Conservation (phyloP, 2,888 invertebrate species). For the Cheilosia vernalis region DNA sequence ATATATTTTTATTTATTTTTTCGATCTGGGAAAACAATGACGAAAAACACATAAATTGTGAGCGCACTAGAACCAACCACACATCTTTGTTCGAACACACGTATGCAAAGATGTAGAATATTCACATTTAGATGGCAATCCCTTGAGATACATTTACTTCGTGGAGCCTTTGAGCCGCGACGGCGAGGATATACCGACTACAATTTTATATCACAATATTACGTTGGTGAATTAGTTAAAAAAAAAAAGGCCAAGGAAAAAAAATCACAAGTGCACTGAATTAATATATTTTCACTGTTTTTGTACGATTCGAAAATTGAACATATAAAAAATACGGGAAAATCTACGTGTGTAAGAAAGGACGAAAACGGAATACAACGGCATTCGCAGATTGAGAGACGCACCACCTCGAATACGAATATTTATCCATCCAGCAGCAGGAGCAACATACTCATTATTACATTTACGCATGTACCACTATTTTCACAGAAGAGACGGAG, state of each 20-base stretch:
- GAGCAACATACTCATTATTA: slow-evolving; percentile 74
- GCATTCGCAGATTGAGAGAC: slow-evolving; percentile 77
- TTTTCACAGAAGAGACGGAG: slow-evolving; percentile 70
- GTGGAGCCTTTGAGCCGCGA: slow-evolving; percentile 36
- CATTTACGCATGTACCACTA: slow-evolving; percentile 75
- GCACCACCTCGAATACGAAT: slow-evolving; percentile 76
- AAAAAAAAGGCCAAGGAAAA: slow-evolving; percentile 3
- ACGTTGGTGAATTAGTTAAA: neutral
- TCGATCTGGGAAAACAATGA: neutral
- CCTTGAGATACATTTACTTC: slow-evolving; percentile 47
- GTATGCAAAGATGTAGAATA: slow-evolving; percentile 27
- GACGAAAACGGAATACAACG: slow-evolving; percentile 78
- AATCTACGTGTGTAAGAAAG: slow-evolving; percentile 78
- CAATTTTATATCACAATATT: slow-evolving; percentile 3
- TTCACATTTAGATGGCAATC: slow-evolving; percentile 49
- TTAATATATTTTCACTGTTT: slow-evolving; percentile 46
- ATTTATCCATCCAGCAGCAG: slow-evolving; percentile 71
- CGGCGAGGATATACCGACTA: slow-evolving; percentile 50
- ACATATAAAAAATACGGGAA: slow-evolving; percentile 67
- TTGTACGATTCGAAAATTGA: slow-evolving; percentile 54
- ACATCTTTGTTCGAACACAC: slow-evolving; percentile 50
- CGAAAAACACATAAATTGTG: slow-evolving; percentile 21
- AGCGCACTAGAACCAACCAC: slow-evolving; percentile 27
- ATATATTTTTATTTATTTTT: neutral
- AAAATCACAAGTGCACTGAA: slow-evolving; percentile 14